These are phyloP conservation scores for Odontophorus gujanensis DNA, from an alignment of 2,113 vertebrate species.

Conservation along the genomic window DNA sequence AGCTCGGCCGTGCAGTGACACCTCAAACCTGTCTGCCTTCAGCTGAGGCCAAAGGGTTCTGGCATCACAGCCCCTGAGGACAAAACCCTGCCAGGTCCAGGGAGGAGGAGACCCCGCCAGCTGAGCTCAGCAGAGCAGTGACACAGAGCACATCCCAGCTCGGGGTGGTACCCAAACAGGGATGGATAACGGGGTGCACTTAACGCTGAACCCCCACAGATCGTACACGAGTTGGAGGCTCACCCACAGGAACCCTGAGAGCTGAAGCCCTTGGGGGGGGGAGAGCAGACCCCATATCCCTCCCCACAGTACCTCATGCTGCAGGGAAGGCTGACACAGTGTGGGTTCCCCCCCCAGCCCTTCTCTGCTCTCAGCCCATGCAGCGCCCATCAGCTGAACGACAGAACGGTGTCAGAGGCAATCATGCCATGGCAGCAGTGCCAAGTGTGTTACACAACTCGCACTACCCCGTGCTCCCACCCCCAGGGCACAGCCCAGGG, in stretches of 20 bases:
- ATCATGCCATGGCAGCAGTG: neutral
- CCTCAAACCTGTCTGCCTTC: neutral
- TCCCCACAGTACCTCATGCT: too few species aligned
- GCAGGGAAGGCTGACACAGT: too few species aligned
- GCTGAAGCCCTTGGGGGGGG: neutral
- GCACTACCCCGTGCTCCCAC: neutral
- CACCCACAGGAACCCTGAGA: neutral
- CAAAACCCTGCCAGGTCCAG: neutral
- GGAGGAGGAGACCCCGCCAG: neutral
- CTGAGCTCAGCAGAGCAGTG: neutral
- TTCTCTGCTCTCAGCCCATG: too few species aligned
- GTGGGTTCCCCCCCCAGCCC: too few species aligned
- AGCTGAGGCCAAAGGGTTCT: neutral
- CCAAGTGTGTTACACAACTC: neutral
- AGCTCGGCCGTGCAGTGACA: too few species aligned
- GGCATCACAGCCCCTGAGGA: neutral
- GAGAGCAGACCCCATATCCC: too few species aligned
- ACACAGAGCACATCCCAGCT: neutral
- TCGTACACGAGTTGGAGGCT: neutral
- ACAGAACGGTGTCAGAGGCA: neutral
- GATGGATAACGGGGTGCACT: rapidly evolving
- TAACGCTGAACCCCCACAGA: neutral
- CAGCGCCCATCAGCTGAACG: neutral
- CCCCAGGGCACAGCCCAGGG: too few species aligned
- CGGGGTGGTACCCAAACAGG: too few species aligned